Conservation (phyloP, 2,888 invertebrate species). For the Auanema sp. region DNA sequence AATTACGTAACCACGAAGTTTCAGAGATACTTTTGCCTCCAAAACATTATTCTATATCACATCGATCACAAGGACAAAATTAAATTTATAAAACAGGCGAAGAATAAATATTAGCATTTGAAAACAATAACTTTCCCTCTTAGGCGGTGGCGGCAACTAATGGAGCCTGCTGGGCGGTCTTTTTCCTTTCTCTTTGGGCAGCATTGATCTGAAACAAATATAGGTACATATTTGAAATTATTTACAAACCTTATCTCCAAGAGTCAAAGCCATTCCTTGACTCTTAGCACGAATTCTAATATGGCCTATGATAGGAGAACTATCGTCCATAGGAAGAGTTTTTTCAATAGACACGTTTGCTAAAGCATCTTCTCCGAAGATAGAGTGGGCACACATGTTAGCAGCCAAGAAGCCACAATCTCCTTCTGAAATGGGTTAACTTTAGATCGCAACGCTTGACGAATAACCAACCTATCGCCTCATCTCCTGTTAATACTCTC, state of each 20-base stretch:
- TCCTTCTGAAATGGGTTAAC: constrained; percentile 68
- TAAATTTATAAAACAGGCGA: too few species aligned
- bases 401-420: constrained; percentile 99
- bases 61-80: too few species aligned
- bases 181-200: constrained; percentile 27
- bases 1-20: too few species aligned
- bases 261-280: constrained; percentile 97
- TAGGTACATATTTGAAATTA: constrained; percentile 65
- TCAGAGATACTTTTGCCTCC: too few species aligned
- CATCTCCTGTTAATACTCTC: constrained; percentile 94
- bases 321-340: constrained; percentile 66
- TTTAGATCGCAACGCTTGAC: background rate
- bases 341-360: constrained; percentile 98
- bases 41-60: too few species aligned
- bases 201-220: constrained; percentile 28
- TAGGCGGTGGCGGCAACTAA: constrained; percentile 8
- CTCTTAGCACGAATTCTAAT: constrained; percentile 97
- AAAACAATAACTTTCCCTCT: background rate
- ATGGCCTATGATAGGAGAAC: constrained; percentile 89
- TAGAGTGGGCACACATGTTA: constrained; percentile 88
- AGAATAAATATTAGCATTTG: too few species aligned
- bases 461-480: constrained; percentile 70
- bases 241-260: constrained; percentile 88
- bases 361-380: constrained; percentile 89
- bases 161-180: constrained; percentile 8